phyloP scores from a whole-genome alignment of 2,113 vertebrate genomes.

The Catharus bicknelli region DNA sequence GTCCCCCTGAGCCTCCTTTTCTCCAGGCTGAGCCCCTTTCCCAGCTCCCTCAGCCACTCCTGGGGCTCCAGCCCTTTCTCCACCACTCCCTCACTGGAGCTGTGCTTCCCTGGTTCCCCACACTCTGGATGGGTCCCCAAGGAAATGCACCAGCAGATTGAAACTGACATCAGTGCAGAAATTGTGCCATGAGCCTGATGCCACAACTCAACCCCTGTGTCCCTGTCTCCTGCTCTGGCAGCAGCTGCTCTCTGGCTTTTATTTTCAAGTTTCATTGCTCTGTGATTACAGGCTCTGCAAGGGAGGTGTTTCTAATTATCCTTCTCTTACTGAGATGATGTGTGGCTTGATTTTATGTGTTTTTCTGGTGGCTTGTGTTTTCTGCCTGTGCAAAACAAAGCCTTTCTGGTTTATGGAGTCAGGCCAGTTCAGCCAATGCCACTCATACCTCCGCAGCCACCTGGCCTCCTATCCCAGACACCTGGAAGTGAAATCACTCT shows the following conservation, averaged over 20 bases:
- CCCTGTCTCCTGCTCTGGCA: rapidly evolving
- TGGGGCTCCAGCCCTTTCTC: background rate
- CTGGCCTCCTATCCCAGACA: background rate
- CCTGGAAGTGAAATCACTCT: background rate
- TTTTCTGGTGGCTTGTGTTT: background rate
- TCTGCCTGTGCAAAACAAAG: background rate
- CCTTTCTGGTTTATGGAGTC: background rate
- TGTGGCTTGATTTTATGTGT: background rate
- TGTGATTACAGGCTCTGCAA: background rate
- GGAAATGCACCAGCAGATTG: background rate
- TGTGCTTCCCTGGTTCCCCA: background rate
- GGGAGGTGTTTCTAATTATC: background rate
- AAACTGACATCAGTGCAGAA: rapidly evolving
- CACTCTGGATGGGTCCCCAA: background rate
- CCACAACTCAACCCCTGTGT: background rate
- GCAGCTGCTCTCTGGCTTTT: background rate
- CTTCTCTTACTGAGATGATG: background rate
- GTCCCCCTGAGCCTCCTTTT: background rate
- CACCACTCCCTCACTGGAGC: background rate
- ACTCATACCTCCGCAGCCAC: background rate
- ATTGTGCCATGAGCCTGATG: background rate
- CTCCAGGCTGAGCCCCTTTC: background rate
- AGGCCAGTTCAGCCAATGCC: background rate
- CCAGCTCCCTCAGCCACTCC: rapidly evolving
- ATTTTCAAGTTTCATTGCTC: background rate